Evolutionary conservation across 2,797 vertebrate genomes (phyloP).

Genomic region (Melanotaenia trifasciata): DNA sequence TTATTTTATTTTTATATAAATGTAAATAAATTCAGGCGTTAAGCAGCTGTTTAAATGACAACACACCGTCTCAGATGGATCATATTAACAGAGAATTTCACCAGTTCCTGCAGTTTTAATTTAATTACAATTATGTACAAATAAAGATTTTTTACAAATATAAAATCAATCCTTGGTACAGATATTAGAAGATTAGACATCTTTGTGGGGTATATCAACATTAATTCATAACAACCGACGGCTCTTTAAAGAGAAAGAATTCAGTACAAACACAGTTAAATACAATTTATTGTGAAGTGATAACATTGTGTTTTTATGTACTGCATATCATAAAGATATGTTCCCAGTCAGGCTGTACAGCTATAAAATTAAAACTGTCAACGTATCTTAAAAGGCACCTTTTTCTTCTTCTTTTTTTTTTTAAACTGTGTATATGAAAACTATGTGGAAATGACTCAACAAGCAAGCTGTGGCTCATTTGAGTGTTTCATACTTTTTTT

Average conservation of each 20-base stretch:
- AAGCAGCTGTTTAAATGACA: too few species aligned
- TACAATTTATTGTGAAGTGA: not conserved
- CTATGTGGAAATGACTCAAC: not conserved
- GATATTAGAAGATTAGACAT: too few species aligned
- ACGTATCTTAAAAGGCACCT: not conserved
- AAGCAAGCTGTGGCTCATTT: not conserved
- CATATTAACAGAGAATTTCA: not conserved
- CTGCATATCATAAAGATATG: not conserved
- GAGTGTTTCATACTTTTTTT: not conserved
- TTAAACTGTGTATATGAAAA: not conserved
- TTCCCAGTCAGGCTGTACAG: not conserved
- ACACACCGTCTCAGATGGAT: not conserved
- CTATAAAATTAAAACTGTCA: not conserved
- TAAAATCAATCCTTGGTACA: not conserved
- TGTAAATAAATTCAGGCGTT: too few species aligned
- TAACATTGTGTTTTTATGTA: not conserved
- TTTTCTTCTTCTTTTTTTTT: not conserved
- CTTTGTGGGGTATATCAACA: not conserved
- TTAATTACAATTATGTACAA: not conserved
- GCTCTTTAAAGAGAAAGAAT: not conserved
- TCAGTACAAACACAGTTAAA: not conserved
- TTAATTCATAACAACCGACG: not conserved
- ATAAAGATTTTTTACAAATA: not conserved
- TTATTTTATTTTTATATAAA: too few species aligned
- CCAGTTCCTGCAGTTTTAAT: not conserved